Conservation (phyloP, 1,140 invertebrate species). For the Orchestia grillus region DNA sequence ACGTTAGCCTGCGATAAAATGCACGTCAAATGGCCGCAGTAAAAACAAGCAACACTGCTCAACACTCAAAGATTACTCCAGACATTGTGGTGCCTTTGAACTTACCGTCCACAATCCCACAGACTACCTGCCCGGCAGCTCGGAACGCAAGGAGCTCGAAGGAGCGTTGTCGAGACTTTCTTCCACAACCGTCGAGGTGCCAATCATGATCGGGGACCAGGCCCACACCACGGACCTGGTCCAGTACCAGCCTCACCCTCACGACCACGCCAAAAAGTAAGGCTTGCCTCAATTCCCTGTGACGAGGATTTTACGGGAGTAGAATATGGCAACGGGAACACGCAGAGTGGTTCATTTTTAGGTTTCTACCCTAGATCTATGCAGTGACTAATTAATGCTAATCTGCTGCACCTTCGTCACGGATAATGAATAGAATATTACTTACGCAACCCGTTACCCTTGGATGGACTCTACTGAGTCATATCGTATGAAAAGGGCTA, state of each 20-base stretch:
- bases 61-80: background rate
- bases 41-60: no score
- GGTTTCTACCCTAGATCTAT: no score
- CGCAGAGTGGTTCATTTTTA: no score
- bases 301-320: no score
- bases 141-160: slow-evolving; percentile 84
- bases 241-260: slow-evolving; percentile 82
- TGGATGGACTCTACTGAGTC: no score
- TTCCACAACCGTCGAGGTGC: slow-evolving; percentile 83
- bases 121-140: slow-evolving; percentile 85
- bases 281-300: background rate
- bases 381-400: no score
- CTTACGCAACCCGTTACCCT: no score
- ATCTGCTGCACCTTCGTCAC: no score
- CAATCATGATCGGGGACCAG: slow-evolving; percentile 92
- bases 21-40: no score
- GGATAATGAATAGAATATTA: no score
- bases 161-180: slow-evolving; percentile 80
- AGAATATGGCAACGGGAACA: background rate
- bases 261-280: slow-evolving; percentile 64
- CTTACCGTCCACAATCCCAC: background rate
- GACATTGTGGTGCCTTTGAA: background rate
- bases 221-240: slow-evolving; percentile 83
- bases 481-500: no score
- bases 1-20: no score